Conservation (phyloP, 2,113 vertebrate genomes). For the Smithornis capensis region DNA sequence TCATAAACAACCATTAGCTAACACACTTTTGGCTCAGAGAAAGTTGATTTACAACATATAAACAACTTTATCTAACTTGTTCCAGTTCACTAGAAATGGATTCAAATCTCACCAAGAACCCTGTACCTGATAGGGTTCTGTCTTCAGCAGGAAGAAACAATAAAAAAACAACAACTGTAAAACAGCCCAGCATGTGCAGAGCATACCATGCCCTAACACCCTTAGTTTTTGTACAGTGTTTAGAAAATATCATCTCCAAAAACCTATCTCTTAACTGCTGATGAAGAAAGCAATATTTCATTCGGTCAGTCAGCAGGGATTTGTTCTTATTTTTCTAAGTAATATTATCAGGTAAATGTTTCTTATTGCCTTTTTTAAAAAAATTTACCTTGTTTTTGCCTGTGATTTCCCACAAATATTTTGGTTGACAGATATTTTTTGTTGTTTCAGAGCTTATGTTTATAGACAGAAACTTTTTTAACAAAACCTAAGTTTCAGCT, state of each 20-base stretch:
- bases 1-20: constrained; percentile 73
- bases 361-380: neutral
- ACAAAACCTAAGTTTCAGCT: neutral
- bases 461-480: neutral
- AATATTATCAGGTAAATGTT: neutral
- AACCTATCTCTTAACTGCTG: no score
- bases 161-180: neutral
- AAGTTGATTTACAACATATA: constrained; percentile 67
- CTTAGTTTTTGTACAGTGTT: neutral
- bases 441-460: neutral
- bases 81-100: constrained; percentile 62
- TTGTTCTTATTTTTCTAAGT: neutral
- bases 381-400: neutral
- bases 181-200: neutral
- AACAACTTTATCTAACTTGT: constrained; percentile 70
- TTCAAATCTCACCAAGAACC: constrained; percentile 34
- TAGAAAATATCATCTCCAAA: no score
- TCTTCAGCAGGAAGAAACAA: neutral
- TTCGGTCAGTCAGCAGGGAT: neutral
- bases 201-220: neutral
- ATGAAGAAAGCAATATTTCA: neutral
- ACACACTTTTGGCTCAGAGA: constrained; percentile 59
- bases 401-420: neutral
- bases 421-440: no score
- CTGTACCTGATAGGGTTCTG: neutral